Evolutionary conservation across 1,140 invertebrate species (phyloP).

Genomic region (Psix sp.): DNA sequence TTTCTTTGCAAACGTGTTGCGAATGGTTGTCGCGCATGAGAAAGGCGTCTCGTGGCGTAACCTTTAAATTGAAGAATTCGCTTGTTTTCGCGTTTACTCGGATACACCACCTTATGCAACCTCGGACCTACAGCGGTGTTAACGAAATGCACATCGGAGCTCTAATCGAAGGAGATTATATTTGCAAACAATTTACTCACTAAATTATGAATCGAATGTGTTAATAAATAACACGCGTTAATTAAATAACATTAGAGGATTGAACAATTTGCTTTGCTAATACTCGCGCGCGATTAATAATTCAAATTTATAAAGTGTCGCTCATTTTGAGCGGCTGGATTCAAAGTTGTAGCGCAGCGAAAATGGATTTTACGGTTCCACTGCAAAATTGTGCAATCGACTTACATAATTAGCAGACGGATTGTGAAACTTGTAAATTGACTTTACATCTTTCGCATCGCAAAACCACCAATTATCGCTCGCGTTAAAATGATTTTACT

Average conservation of each 20-base stretch:
- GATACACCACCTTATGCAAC: constrained; percentile 45
- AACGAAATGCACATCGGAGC: too few relatives aligned
- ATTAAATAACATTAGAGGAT: neutral
- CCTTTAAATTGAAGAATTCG: constrained; percentile 42
- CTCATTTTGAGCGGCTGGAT: neutral
- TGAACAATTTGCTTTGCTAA: neutral
- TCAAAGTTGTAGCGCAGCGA: neutral
- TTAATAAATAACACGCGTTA: neutral
- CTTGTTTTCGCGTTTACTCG: constrained; percentile 21
- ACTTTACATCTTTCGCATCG: constrained; percentile 17
- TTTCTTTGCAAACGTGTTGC: constrained; percentile 45
- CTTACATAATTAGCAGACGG: constrained; percentile 21
- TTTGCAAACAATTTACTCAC: constrained; percentile 6
- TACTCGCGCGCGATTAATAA: neutral
- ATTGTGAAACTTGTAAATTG: constrained; percentile 24
- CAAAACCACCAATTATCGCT: constrained; percentile 17
- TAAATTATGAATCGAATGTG: neutral
- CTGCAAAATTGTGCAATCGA: constrained; percentile 6
- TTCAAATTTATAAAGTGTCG: too few relatives aligned
- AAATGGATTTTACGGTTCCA: neutral
- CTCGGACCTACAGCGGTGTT: neutral
- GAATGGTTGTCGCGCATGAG: constrained; percentile 42
- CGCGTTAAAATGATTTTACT: neutral
- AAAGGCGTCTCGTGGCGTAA: constrained; percentile 49
- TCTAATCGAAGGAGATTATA: too few relatives aligned